phyloP scores from a whole-genome alignment of 2,113 vertebrate species.

The Oceanites oceanicus region DNA sequence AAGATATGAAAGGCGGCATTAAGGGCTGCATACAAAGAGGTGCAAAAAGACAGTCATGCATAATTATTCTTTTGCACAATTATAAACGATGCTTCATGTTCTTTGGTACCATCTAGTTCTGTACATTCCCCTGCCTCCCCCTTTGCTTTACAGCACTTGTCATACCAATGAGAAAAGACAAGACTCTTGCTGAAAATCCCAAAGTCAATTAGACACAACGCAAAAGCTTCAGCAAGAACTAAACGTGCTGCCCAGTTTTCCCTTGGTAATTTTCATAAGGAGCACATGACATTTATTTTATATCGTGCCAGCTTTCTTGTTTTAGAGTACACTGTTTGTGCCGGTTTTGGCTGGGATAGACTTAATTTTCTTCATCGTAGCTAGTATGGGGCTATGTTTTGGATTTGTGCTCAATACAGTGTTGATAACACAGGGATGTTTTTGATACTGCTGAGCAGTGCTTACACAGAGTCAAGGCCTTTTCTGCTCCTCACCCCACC shows the following conservation, averaged over 20 bases:
- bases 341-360: too few species aligned
- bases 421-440: too few species aligned
- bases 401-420: too few species aligned
- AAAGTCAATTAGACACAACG: not conserved
- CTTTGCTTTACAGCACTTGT: not conserved
- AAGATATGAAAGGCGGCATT: not conserved
- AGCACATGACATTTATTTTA: not conserved
- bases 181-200: not conserved
- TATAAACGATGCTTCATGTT: not conserved
- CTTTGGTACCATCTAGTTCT: not conserved
- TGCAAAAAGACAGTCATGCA: not conserved
- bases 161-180: not conserved
- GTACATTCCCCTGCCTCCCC: not conserved
- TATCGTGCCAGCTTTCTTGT: not conserved
- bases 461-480: too few species aligned
- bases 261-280: not conserved
- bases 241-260: not conserved
- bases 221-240: not conserved
- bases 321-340: not conserved
- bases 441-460: too few species aligned
- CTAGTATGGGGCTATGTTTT: too few species aligned
- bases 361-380: too few species aligned
- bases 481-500: too few species aligned
- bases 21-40: conserved; percentile 19
- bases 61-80: not conserved